Evolutionary conservation across 2,888 invertebrate species (phyloP).

Genomic region (Fissipunctia ypsillon): DNA sequence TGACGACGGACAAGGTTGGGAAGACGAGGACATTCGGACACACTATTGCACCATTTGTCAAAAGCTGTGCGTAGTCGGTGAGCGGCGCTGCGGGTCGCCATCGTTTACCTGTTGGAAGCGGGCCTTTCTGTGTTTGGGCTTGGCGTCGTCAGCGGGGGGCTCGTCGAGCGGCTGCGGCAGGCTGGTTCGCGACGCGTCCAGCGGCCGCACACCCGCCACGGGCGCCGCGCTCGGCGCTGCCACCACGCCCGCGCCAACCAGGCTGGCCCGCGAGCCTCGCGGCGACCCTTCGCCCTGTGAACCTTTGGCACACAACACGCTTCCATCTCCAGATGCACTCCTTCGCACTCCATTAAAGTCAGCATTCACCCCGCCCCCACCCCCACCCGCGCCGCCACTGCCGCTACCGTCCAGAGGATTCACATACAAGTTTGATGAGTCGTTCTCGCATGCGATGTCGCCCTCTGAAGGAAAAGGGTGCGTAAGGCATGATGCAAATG

Average conservation of each 20-base stretch:
- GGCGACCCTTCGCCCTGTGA: conserved; percentile 90
- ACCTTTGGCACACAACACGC: conserved; percentile 91
- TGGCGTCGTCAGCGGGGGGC: conserved; percentile 84
- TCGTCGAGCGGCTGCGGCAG: conserved; percentile 84
- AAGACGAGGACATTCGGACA: conserved; percentile 36
- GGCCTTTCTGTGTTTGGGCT: conserved; percentile 96
- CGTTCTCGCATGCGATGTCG: conserved; percentile 93
- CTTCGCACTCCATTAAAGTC: conserved; percentile 93
- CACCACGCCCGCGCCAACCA: conserved; percentile 74
- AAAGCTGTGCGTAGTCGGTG: conserved; percentile 42
- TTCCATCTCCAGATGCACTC: conserved; percentile 94
- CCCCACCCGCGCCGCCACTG: conserved; percentile 82
- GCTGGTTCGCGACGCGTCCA: conserved; percentile 86
- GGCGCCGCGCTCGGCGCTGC: conserved; percentile 71
- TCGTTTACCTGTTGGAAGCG: conserved; percentile 94
- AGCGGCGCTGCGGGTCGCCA: conserved; percentile 49
- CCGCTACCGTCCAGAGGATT: conserved; percentile 95
- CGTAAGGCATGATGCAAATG: conserved; percentile 98
- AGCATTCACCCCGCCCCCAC: conserved; percentile 77
- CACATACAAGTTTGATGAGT: conserved; percentile 96
- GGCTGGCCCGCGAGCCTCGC: conserved; percentile 86
- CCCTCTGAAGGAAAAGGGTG: conserved; percentile 97
- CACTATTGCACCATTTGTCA: conserved; percentile 41
- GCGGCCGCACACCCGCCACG: conserved; percentile 68
- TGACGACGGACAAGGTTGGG: conserved; percentile 45